These are phyloP conservation scores for Eumaeus atala DNA, from an alignment of 1,140 invertebrate species.

Conservation along the genomic window DNA sequence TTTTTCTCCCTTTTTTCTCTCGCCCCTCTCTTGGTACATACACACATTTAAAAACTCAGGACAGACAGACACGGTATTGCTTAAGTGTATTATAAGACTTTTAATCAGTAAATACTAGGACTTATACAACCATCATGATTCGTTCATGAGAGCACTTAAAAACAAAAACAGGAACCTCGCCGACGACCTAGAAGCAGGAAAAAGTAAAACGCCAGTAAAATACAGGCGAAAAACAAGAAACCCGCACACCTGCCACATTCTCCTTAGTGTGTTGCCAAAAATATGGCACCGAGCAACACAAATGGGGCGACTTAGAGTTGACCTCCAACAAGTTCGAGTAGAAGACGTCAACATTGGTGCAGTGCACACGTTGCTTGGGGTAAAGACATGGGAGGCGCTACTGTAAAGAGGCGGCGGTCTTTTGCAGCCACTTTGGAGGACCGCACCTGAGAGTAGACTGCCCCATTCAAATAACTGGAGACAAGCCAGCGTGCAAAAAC, in stretches of 20 bases:
- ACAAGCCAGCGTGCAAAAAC: slow-evolving; percentile 16
- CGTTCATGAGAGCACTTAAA: too few relatives aligned
- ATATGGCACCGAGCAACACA: slow-evolving; percentile 10
- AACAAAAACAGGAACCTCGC: too few relatives aligned
- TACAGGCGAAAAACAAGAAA: not conserved
- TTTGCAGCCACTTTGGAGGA: slow-evolving; percentile 21
- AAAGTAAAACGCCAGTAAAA: too few relatives aligned
- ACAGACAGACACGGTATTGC: too few relatives aligned
- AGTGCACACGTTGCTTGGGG: too few relatives aligned
- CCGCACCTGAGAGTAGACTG: slow-evolving; percentile 16
- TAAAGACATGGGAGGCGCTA: not conserved
- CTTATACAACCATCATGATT: too few relatives aligned
- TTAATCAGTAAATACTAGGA: too few relatives aligned
- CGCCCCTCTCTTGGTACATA: too few relatives aligned
- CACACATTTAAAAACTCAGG: too few relatives aligned
- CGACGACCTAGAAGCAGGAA: too few relatives aligned
- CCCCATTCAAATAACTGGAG: not conserved
- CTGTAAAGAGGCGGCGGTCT: slow-evolving; percentile 11
- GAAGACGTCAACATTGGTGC: not conserved
- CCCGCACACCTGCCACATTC: not conserved
- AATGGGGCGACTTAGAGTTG: not conserved
- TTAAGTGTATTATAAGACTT: too few relatives aligned
- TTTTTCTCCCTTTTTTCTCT: too few relatives aligned
- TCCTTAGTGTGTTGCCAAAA: slow-evolving; percentile 11
- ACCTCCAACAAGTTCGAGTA: not conserved